These are phyloP conservation scores for Seriola quinqueradiata DNA, from an alignment of 2,113 vertebrate species.

Conservation along the genomic window DNA sequence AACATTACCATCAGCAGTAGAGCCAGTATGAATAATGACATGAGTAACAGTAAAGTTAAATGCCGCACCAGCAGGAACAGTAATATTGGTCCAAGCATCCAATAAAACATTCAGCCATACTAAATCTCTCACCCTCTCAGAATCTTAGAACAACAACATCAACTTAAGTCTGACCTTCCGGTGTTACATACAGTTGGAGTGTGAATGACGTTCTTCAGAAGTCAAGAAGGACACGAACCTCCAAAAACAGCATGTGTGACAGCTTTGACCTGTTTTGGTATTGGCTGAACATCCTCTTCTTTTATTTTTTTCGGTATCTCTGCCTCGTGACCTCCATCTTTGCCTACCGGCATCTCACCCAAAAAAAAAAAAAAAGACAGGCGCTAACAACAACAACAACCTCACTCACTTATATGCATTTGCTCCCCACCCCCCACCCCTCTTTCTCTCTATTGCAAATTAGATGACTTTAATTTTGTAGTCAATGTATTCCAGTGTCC, in stretches of 20 bases:
- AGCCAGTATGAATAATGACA: neutral
- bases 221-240: slow-evolving; percentile 24
- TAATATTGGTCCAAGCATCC: neutral
- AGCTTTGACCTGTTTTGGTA: slow-evolving; percentile 33
- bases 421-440: neutral
- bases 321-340: slow-evolving; percentile 38
- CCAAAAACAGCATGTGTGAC: slow-evolving; percentile 14
- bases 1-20: neutral
- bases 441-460: slow-evolving; percentile 16
- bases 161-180: neutral
- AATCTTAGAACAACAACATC: neutral
- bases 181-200: neutral
- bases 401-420: slow-evolving; percentile 9
- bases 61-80: neutral
- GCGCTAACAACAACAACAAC: slow-evolving; percentile 10
- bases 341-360: slow-evolving; percentile 14
- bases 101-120: neutral
- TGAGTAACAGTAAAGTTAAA: too few species aligned
- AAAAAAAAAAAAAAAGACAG: slow-evolving; percentile 12
- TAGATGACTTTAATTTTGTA: slow-evolving; percentile 38
- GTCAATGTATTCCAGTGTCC: slow-evolving; percentile 30
- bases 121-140: neutral
- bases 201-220: neutral
- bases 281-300: slow-evolving; percentile 5
- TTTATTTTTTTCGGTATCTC: neutral